Percentiles rank a stretch among this genome's conserved stretches.
phyloP scores from a whole-genome alignment of 2,113 vertebrate genomes.

The Regulus satrapa region DNA sequence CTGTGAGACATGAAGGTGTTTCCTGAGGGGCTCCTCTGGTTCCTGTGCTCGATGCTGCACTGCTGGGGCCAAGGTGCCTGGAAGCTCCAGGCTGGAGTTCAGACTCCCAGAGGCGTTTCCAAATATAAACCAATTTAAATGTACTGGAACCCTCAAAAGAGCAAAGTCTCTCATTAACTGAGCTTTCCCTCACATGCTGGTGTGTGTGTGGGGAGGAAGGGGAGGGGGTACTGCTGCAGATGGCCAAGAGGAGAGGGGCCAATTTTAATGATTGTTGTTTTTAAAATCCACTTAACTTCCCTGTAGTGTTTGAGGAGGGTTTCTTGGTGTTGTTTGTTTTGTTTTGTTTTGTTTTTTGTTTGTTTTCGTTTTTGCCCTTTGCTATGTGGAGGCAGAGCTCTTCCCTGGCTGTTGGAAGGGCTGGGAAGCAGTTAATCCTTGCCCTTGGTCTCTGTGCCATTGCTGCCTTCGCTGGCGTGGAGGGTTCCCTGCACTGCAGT shows the following conservation, averaged over 20 bases:
- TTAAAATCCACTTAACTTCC: neutral
- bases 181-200: neutral
- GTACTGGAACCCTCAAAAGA: neutral
- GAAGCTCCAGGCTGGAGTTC: neutral
- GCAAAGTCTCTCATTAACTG: neutral
- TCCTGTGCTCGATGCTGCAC: neutral
- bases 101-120: neutral
- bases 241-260: neutral
- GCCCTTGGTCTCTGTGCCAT: conserved; percentile 47
- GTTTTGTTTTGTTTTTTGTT: neutral
- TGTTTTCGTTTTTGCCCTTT: neutral
- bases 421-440: conserved; percentile 47
- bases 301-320: neutral
- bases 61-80: neutral
- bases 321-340: neutral
- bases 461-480: conserved; percentile 51
- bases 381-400: neutral
- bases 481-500: conserved; percentile 75
- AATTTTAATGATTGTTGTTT: neutral
- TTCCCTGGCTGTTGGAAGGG: neutral
- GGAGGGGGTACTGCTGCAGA: neutral
- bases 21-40: neutral
- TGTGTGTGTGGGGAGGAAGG: neutral
- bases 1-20: neutral
- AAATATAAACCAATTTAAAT: neutral